phyloP scores from a whole-genome alignment of 2,888 invertebrate species.

The Urechis unicinctus region DNA sequence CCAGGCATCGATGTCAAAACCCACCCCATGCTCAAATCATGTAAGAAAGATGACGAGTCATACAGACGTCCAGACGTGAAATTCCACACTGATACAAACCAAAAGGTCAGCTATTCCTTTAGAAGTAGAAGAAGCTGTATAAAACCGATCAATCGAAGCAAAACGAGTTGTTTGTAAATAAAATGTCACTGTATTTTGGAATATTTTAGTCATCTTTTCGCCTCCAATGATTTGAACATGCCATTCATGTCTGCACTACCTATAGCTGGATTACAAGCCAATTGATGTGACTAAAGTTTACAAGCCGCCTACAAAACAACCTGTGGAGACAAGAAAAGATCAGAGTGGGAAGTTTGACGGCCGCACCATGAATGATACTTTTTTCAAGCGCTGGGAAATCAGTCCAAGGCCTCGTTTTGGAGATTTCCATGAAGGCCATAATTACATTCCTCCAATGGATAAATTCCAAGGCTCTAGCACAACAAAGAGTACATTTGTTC shows the following conservation, averaged over 20 bases:
- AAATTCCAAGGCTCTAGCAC: slow-evolving; percentile 29
- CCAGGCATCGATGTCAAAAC: slow-evolving; percentile 36
- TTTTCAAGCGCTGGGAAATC: slow-evolving; percentile 32
- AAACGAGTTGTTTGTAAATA: too few species aligned
- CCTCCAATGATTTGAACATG: too few species aligned
- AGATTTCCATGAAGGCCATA: slow-evolving; percentile 40
- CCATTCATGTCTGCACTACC: too few species aligned
- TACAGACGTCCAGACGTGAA: slow-evolving; percentile 30
- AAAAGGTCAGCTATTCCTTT: slow-evolving; percentile 27
- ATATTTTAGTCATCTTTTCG: too few species aligned
- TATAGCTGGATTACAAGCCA: slow-evolving; percentile 39
- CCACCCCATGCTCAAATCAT: slow-evolving; percentile 33
- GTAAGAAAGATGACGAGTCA: slow-evolving; percentile 27
- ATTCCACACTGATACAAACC: slow-evolving; percentile 34
- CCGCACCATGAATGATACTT: slow-evolving; percentile 15
- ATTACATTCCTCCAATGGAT: slow-evolving; percentile 31
- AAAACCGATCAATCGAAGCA: too few species aligned
- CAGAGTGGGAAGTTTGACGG: slow-evolving; percentile 20
- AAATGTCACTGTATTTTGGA: too few species aligned
- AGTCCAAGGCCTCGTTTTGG: slow-evolving; percentile 29
- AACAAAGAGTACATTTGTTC: slow-evolving; percentile 27
- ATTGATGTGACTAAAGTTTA: slow-evolving; percentile 28
- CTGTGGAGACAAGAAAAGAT: slow-evolving; percentile 12
- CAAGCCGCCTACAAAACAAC: slow-evolving; percentile 18
- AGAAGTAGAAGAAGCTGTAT: not conserved